phyloP scores from a whole-genome alignment of 1,140 invertebrate species.

The Steinernema khuongi region DNA sequence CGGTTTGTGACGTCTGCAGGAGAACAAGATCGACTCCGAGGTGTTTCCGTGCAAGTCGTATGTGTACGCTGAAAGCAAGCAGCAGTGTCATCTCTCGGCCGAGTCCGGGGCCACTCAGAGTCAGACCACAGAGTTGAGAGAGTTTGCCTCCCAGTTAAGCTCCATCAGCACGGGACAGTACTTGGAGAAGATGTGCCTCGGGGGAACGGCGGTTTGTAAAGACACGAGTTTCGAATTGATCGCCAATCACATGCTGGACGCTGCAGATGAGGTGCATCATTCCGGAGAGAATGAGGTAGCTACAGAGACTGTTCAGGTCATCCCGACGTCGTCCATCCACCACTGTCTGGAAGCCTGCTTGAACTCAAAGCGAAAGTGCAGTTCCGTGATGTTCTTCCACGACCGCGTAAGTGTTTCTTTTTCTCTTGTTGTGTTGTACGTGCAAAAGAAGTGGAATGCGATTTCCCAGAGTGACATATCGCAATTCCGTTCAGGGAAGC shows the following conservation, averaged over 20 bases:
- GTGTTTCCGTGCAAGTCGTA: slow-evolving; percentile 53
- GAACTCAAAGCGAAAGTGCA: slow-evolving; percentile 36
- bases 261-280: slow-evolving; percentile 27
- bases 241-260: slow-evolving; percentile 44
- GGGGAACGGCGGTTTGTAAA: slow-evolving; percentile 40
- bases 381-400: slow-evolving; percentile 44
- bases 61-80: slow-evolving; percentile 46
- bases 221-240: slow-evolving; percentile 48
- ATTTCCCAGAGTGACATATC: too few relatives aligned
- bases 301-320: slow-evolving; percentile 24
- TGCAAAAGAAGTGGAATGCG: too few relatives aligned
- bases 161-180: slow-evolving; percentile 52
- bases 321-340: slow-evolving; percentile 35
- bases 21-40: slow-evolving; percentile 46
- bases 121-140: slow-evolving; percentile 25
- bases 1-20: slow-evolving; percentile 35
- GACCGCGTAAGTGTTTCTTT: slow-evolving; percentile 30
- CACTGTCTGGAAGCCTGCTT: slow-evolving; percentile 41
- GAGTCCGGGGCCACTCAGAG: slow-evolving; percentile 38
- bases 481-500: too few relatives aligned
- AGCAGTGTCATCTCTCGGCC: slow-evolving; percentile 51
- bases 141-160: slow-evolving; percentile 41
- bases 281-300: neutral
- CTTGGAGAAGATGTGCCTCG: slow-evolving; percentile 49
- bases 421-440: neutral